Percentiles rank a stretch among this genome's conserved stretches.
phyloP scores from a whole-genome alignment of 2,797 vertebrate species.

The Sphenodon punctatus region DNA sequence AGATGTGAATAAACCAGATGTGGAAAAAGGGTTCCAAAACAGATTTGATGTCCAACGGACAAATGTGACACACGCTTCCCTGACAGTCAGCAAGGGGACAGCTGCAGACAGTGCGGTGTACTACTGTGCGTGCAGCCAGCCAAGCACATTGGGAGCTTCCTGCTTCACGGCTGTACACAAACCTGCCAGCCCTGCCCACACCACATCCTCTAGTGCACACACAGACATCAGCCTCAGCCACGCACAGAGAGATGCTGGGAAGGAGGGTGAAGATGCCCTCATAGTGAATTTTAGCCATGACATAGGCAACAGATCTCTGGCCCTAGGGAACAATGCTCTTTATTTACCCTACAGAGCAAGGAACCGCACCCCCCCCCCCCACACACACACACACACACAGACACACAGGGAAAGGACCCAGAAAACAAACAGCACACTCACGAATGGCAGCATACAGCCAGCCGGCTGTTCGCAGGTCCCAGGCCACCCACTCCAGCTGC shows the following conservation, averaged over 20 bases:
- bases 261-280: too few species aligned
- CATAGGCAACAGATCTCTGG: too few species aligned
- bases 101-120: conserved; percentile 62
- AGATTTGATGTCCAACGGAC: conserved; percentile 18
- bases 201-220: neutral
- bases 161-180: neutral
- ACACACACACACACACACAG: too few species aligned
- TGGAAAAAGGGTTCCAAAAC: conserved; percentile 18
- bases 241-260: neutral
- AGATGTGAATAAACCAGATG: accelerated
- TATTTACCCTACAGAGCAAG: too few species aligned
- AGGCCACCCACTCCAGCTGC: too few species aligned
- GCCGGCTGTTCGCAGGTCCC: too few species aligned
- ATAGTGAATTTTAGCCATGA: too few species aligned
- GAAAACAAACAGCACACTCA: too few species aligned
- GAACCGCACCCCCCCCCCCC: too few species aligned
- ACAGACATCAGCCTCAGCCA: neutral
- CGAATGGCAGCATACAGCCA: too few species aligned
- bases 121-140: conserved; percentile 63
- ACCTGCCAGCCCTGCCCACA: neutral
- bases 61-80: neutral
- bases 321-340: too few species aligned
- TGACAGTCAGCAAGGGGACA: neutral
- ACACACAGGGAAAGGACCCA: too few species aligned
- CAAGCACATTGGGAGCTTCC: neutral